Base-by-base conservation (phyloP, 2,888 invertebrate species). In the Bursaphelenchus okinawaensis region DNA sequence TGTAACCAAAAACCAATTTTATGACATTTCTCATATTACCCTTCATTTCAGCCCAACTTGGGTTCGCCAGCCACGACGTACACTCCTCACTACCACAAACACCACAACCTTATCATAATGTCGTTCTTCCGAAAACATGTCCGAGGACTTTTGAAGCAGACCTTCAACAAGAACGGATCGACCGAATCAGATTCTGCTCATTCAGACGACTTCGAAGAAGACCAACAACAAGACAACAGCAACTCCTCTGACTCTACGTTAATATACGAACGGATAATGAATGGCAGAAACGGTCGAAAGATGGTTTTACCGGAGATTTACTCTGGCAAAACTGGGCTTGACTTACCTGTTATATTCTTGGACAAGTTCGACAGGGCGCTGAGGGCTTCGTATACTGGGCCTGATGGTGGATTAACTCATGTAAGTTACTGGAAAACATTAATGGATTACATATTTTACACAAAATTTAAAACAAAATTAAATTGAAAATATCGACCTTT, bases 351-450 rank as follows among this genome's bases (percentile, higher is more conserved):
- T 6, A 73, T 73, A 27, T 64, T 76, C 27, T 29, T 73, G 26
- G 88, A 89, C 61, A 89, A 90, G 81, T 84, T 91, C 74, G 90
- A 90, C 0, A 77, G 83, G 64, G 80, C 84, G 7, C 85, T 90
- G 60, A 85, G 89, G 63, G 89, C 90, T 9, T 89, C 90, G 62
- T 88, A 88, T 79, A 90, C 91, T 0, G 92, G 92, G 8, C 92
- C 92, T 0, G 89, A 89, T 75, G 89, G 88, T 65, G 92, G 92
- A 0, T 86, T 92, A 4, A 89, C 89, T 0, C 88, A 89, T 56
- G 89, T 90, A 31, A 22, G 65, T 28, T 23, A 51, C 16, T 29
- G 22, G n/a, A 3, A 59, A 29, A 20, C 55, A 1, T 22, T n/a
- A 16, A 19, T 50, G 19, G 20, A 27, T 40, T 40, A n/a, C 8